Conservation (phyloP, 2,888 invertebrate genomes). For the Falcaria lacertinaria region DNA sequence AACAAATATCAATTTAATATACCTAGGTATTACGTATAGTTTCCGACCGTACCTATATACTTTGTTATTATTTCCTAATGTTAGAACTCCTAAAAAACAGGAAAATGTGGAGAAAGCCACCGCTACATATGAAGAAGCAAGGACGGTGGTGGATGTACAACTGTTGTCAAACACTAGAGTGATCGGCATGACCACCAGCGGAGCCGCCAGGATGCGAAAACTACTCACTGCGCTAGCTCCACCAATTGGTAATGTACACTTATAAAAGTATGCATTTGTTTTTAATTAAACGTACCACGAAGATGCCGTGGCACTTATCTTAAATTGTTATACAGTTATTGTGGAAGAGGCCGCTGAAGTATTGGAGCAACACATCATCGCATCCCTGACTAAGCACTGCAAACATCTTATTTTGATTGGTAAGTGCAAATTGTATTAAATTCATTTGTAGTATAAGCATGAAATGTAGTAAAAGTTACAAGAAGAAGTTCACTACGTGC, state of each 20-base stretch:
- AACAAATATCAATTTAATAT: too few relatives aligned
- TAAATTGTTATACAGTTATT: constrained; percentile 74
- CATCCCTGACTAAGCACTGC: constrained; percentile 84
- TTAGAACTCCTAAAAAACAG: constrained; percentile 27
- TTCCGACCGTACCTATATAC: too few relatives aligned
- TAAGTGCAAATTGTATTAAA: constrained; percentile 37
- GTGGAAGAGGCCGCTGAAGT: constrained; percentile 96
- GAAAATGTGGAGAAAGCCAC: constrained; percentile 20
- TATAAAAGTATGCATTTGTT: too few relatives aligned
- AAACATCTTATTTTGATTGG: constrained; percentile 92
- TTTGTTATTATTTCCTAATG: too few relatives aligned
- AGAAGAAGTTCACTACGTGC: too few relatives aligned
- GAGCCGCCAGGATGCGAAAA: constrained; percentile 84
- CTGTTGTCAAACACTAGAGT: constrained; percentile 72
- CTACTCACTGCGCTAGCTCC: constrained; percentile 81
- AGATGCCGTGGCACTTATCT: too few relatives aligned
- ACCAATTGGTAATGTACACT: constrained; percentile 76
- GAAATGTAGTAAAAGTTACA: too few relatives aligned
- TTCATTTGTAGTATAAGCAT: too few relatives aligned
- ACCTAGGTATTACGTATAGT: too few relatives aligned
- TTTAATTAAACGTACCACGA: too few relatives aligned
- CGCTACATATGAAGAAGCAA: constrained; percentile 64
- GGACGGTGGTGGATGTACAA: constrained; percentile 77
- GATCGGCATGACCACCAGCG: constrained; percentile 89
- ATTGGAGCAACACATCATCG: constrained; percentile 89